These are phyloP conservation scores for Polylopha cassiicola DNA, from an alignment of 2,888 invertebrate genomes.

Conservation along the genomic window DNA sequence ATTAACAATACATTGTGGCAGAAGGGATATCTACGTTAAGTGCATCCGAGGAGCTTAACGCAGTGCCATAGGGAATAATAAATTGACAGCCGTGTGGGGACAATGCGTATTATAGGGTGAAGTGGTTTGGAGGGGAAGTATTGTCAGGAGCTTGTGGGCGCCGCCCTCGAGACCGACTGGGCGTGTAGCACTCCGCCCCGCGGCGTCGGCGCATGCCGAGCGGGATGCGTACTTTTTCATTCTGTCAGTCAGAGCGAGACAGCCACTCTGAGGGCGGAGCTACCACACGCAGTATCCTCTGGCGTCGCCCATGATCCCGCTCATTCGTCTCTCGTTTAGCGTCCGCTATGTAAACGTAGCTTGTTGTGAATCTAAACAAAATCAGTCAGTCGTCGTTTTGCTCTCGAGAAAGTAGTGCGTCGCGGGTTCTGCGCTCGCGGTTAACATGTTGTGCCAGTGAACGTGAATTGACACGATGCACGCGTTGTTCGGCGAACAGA, in stretches of 20 bases:
- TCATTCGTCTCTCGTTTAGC: slow-evolving; percentile 73
- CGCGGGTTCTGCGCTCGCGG: slow-evolving; percentile 52
- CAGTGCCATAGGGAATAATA: slow-evolving; percentile 16
- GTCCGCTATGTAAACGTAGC: slow-evolving; percentile 86
- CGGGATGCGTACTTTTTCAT: slow-evolving; percentile 24
- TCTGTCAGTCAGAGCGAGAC: slow-evolving; percentile 33
- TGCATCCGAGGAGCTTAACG: slow-evolving; percentile 16
- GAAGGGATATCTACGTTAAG: slow-evolving; percentile 1
- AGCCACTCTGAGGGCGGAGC: slow-evolving; percentile 42
- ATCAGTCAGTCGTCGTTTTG: slow-evolving; percentile 80
- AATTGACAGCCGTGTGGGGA: slow-evolving; percentile 21
- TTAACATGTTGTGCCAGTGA: slow-evolving; percentile 63
- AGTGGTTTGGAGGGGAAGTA: slow-evolving; percentile 14
- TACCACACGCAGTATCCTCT: slow-evolving; percentile 29
- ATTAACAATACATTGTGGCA: slow-evolving; percentile 2
- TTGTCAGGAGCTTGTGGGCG: slow-evolving; percentile 9
- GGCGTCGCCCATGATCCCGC: slow-evolving; percentile 59
- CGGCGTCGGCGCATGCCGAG: slow-evolving; percentile 24
- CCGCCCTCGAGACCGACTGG: slow-evolving; percentile 16
- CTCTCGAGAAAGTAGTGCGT: slow-evolving; percentile 65
- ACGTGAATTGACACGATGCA: slow-evolving; percentile 81
- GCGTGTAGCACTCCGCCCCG: slow-evolving; percentile 19
- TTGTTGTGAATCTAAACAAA: slow-evolving; percentile 92
- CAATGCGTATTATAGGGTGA: slow-evolving; percentile 22
- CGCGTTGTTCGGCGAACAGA: slow-evolving; percentile 94